A percentile compares a stretch with the other conserved stretches of the same genome.
phyloP scores from a whole-genome alignment of 2,797 vertebrate genomes.

The Pachyuromys duprasi region DNA sequence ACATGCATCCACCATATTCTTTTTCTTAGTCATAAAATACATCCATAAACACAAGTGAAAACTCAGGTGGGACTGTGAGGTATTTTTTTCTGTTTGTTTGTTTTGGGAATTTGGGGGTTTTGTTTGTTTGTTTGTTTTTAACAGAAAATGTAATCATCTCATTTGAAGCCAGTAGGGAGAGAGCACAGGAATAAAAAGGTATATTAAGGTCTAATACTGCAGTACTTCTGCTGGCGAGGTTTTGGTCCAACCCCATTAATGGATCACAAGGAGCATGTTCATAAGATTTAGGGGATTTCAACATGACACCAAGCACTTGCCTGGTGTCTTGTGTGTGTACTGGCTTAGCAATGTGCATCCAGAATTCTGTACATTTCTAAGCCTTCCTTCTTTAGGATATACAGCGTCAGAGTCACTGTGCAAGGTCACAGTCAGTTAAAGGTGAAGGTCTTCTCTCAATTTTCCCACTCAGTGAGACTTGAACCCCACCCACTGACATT shows the following conservation, averaged over 20 bases:
- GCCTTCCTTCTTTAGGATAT: no score
- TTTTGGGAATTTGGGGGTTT: no score
- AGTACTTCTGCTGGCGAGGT: background rate
- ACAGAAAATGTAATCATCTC: constrained; percentile 11
- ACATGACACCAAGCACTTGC: background rate
- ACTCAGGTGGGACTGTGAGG: background rate
- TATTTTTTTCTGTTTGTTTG: background rate
- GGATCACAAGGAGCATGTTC: background rate
- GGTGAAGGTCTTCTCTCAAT: background rate
- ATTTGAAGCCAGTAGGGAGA: background rate
- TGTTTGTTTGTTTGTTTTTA: background rate
- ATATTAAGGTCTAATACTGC: background rate
- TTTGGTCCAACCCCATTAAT: background rate
- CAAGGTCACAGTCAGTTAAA: background rate
- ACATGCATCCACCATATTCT: background rate
- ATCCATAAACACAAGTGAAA: constrained; percentile 30
- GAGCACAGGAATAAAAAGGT: background rate
- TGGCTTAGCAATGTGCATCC: background rate
- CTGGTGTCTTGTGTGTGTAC: background rate
- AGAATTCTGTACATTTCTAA: background rate
- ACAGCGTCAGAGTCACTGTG: background rate
- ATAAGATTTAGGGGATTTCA: background rate
- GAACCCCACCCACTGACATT: background rate
- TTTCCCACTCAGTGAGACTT: background rate
- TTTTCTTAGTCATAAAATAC: constrained; percentile 26